phyloP scores from a whole-genome alignment of 2,797 vertebrate species.

The Trichosurus vulpecula region DNA sequence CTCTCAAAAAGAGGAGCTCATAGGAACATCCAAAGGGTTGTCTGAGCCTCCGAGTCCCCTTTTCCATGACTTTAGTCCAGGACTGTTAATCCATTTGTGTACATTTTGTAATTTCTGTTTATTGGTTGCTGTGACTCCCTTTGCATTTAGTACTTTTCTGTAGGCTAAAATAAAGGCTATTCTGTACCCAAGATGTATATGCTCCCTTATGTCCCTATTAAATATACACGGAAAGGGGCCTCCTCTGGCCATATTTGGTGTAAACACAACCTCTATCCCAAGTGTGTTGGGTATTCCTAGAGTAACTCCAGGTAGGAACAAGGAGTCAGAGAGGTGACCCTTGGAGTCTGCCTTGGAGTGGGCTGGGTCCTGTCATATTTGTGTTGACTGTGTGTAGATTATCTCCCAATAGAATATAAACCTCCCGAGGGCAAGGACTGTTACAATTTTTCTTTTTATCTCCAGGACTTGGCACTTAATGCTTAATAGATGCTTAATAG shows the following conservation, averaged over 20 bases:
- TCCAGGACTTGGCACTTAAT: not conserved
- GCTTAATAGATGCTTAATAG: not conserved
- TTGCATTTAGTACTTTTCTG: not conserved
- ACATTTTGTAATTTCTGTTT: not conserved
- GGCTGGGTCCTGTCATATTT: not conserved
- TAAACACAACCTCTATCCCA: not conserved
- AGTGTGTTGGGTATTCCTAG: not conserved
- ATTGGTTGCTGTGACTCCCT: not conserved
- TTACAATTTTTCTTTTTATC: not conserved
- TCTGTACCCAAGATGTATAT: not conserved
- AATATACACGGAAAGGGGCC: too few species aligned
- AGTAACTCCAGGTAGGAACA: not conserved
- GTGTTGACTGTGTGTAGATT: not conserved
- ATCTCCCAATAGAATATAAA: not conserved
- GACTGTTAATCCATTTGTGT: not conserved
- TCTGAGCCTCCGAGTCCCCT: not conserved
- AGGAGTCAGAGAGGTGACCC: not conserved
- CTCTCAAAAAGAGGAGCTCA: not conserved
- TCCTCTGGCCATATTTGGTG: not conserved
- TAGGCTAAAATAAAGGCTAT: not conserved
- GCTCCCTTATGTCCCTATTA: not conserved
- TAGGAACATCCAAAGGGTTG: not conserved
- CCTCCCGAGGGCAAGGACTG: not conserved
- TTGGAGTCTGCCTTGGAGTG: not conserved
- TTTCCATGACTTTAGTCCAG: not conserved